phyloP scores from a whole-genome alignment of 2,797 vertebrate species.

The Oceanodroma leucorhoa region DNA sequence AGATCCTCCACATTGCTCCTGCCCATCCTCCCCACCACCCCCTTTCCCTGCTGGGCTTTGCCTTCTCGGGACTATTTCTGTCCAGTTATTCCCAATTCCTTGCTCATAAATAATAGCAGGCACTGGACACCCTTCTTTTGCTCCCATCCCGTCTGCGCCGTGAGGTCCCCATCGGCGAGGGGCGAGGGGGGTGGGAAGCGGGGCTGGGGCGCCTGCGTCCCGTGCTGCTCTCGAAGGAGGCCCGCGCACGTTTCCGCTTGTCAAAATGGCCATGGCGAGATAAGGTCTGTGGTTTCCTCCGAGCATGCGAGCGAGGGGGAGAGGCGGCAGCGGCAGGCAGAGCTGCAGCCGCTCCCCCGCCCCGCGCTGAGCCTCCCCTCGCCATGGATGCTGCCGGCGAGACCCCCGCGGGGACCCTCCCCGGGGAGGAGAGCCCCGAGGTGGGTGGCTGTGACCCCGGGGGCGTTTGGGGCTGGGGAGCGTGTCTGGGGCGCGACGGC shows the following conservation, averaged over 20 bases:
- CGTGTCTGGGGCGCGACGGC: fast-evolving
- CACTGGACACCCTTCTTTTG: neutral
- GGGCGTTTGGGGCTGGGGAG: neutral
- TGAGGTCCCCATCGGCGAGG: fast-evolving
- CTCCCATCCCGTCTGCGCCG: fast-evolving
- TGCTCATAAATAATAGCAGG: fast-evolving
- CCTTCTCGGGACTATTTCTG: neutral
- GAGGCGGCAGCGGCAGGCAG: neutral
- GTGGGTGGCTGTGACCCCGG: neutral
- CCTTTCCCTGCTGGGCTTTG: neutral
- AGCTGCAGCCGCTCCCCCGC: neutral
- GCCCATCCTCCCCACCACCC: fast-evolving
- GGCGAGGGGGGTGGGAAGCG: neutral
- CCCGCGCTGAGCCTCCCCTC: fast-evolving
- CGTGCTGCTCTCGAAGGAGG: neutral
- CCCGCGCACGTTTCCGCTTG: neutral
- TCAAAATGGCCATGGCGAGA: constrained; percentile 3
- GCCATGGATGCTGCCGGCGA: neutral
- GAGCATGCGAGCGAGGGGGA: neutral
- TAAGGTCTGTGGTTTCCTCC: constrained; percentile 67
- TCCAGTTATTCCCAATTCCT: neutral
- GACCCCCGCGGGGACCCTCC: neutral
- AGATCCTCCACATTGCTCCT: fast-evolving
- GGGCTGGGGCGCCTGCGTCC: neutral
- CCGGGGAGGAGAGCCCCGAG: neutral